Percentiles rank a stretch among this genome's conserved stretches.
Evolutionary conservation across 1,140 invertebrate species (phyloP).

Genomic region (Nautilus pompilius): DNA sequence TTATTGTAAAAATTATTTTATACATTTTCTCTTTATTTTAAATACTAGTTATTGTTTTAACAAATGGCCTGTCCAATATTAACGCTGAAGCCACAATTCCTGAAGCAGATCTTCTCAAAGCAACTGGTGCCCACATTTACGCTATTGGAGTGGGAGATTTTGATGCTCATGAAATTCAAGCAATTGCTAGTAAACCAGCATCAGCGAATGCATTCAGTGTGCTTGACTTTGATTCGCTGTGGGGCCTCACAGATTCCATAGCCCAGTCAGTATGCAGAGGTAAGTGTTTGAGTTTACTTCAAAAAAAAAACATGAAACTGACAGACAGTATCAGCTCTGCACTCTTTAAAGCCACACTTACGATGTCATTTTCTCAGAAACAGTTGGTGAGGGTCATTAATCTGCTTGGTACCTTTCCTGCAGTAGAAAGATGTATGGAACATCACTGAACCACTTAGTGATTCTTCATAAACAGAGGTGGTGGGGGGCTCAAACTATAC

Average conservation of each 20-base stretch:
- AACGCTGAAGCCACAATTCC: slow-evolving; percentile 34
- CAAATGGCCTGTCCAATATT: slow-evolving; percentile 45
- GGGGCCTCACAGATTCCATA: slow-evolving; percentile 23
- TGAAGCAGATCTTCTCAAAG: slow-evolving; percentile 28
- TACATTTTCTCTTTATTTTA: too few species aligned
- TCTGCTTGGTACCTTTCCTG: too few species aligned
- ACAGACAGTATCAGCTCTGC: too few species aligned
- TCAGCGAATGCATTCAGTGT: slow-evolving; percentile 28
- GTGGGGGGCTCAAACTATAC: too few species aligned
- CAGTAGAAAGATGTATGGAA: too few species aligned
- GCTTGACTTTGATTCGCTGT: slow-evolving; percentile 21
- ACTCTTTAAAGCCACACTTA: too few species aligned
- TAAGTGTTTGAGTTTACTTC: slow-evolving; percentile 5
- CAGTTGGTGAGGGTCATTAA: too few species aligned
- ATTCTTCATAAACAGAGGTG: too few species aligned
- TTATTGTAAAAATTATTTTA: not conserved
- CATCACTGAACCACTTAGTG: too few species aligned
- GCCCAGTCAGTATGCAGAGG: slow-evolving; percentile 31
- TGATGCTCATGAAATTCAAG: slow-evolving; percentile 30
- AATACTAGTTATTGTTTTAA: slow-evolving; percentile 42
- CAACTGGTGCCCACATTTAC: slow-evolving; percentile 31
- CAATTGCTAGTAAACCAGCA: slow-evolving; percentile 32
- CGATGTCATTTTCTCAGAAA: too few species aligned
- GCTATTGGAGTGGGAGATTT: slow-evolving; percentile 36
- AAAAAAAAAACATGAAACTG: too few species aligned